phyloP scores from a whole-genome alignment of 2,888 invertebrate genomes.

The Pogonocherus hispidulus region DNA sequence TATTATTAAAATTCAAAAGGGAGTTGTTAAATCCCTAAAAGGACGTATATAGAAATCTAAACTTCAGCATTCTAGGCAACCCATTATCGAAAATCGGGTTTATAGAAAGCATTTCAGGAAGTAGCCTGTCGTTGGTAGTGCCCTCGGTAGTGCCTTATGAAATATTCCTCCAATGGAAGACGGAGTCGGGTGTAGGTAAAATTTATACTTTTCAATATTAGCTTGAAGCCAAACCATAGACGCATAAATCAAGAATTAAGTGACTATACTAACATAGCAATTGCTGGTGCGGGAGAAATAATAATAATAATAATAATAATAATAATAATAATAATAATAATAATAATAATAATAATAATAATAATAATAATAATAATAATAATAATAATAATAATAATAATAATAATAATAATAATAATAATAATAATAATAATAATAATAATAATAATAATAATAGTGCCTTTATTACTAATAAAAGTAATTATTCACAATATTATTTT shows the following conservation, averaged over 20 bases:
- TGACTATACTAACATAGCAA: too few relatives aligned
- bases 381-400: too few relatives aligned
- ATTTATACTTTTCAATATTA: slow-evolving; percentile 9
- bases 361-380: too few relatives aligned
- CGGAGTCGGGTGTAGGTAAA: neutral
- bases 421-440: too few relatives aligned
- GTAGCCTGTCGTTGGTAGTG: neutral
- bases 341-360: too few relatives aligned
- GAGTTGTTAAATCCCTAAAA: neutral
- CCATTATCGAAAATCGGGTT: neutral
- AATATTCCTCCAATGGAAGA: neutral
- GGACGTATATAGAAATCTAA: neutral
- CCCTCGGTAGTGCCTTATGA: neutral
- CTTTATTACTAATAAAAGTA: too few relatives aligned
- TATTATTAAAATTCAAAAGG: neutral
- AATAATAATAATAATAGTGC: too few relatives aligned
- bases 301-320: too few relatives aligned
- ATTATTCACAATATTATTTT: too few relatives aligned
- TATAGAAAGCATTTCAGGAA: neutral
- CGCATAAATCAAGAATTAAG: slow-evolving; percentile 16
- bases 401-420: too few relatives aligned
- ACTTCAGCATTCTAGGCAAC: neutral
- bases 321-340: too few relatives aligned
- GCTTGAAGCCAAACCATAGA: neutral
- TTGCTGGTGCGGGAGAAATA: too few relatives aligned